Conservation (phyloP, 2,113 vertebrate species). For the Zosterops hypoxanthus region DNA sequence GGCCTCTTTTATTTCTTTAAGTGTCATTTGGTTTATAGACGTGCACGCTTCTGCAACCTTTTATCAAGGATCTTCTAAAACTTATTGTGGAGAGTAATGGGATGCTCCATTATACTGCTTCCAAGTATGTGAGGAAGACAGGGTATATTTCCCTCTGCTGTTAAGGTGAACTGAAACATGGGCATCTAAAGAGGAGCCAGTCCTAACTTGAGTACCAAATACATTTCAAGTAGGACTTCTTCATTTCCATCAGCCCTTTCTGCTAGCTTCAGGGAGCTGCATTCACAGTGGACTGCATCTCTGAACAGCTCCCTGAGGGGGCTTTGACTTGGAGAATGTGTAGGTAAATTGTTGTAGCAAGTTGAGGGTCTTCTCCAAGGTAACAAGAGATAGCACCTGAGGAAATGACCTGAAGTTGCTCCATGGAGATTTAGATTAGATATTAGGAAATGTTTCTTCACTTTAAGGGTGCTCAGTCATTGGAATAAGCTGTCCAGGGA, state of each 20-base stretch:
- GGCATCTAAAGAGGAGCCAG: not conserved
- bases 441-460: not conserved
- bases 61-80: not conserved
- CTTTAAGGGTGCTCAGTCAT: not conserved
- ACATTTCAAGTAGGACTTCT: not conserved
- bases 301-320: not conserved
- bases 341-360: not conserved
- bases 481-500: not conserved
- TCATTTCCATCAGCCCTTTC: not conserved
- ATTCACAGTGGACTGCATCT: not conserved
- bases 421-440: not conserved
- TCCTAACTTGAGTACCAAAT: not conserved
- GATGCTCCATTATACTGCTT: not conserved
- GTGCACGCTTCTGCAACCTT: not conserved
- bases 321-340: not conserved
- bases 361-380: not conserved
- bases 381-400: not conserved
- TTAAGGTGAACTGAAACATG: not conserved
- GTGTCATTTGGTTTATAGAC: not conserved
- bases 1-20: not conserved
- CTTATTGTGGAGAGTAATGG: not conserved
- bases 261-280: not conserved
- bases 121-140: not conserved
- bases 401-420: not conserved
- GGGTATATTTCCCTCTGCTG: not conserved